These are phyloP conservation scores for Indicator indicator DNA, from an alignment of 2,113 vertebrate genomes.

Conservation along the genomic window DNA sequence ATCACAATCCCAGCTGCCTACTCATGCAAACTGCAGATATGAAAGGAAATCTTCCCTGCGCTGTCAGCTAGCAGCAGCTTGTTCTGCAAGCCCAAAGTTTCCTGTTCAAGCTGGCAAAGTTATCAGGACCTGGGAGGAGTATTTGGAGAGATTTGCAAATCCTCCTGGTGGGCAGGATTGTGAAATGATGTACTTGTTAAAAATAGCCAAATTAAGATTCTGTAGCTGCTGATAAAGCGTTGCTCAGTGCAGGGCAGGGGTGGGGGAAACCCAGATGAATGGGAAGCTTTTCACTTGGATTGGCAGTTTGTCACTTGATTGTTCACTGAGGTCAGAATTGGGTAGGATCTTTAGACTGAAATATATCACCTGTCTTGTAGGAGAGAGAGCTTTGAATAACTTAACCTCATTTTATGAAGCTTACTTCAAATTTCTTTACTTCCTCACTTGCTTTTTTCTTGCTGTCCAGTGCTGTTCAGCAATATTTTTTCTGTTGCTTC, in stretches of 20 bases:
- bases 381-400: constrained; percentile 8
- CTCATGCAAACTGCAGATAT: constrained; percentile 44
- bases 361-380: constrained; percentile 31
- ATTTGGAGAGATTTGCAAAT: constrained; percentile 42
- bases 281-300: neutral
- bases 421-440: neutral
- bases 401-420: neutral
- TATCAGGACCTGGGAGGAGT: constrained; percentile 9
- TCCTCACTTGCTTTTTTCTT: neutral
- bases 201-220: constrained; percentile 16
- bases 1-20: constrained; percentile 57
- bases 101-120: constrained; percentile 14
- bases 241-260: neutral
- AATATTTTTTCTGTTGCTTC: neutral
- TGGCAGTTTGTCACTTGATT: constrained; percentile 21
- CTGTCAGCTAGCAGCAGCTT: neutral
- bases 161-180: constrained; percentile 40
- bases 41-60: constrained; percentile 24
- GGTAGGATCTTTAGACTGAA: constrained; percentile 27
- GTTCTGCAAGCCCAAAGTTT: constrained; percentile 20
- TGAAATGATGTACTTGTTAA: neutral
- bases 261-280: neutral
- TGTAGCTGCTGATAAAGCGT: constrained; percentile 41
- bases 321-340: neutral
- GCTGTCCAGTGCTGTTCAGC: neutral